Evolutionary conservation across 2,797 vertebrate genomes (phyloP), one percentile per base, ranked within the genome.

Genomic region (Mus spretus): DNA sequence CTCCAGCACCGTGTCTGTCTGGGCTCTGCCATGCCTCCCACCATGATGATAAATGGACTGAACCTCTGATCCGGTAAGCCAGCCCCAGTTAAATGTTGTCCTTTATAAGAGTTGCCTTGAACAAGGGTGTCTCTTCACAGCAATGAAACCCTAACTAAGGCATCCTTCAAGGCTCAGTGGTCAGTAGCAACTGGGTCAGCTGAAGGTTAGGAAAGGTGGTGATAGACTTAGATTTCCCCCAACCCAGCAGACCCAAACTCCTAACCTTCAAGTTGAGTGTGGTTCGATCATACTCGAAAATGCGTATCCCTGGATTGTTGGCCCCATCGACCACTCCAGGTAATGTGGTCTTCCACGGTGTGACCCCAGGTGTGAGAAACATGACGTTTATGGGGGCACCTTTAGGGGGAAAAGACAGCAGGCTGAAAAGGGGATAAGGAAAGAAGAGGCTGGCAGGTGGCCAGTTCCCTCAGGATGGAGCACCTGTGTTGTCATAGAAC

Each of bases 331-430:
- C 90, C 12, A 99, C 99, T 63, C 99, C 99, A n/a, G 99, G 99
- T 74, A 99, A 98, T 0, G 99, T 99, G 81, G 99, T 99, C 98
- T 99, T 99, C 99, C 99, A 99, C 0, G 99, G 99, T 63, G 99
- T 99, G 96, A 99, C 98, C 44, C 99, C 99, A 15, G 99, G 99
- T 70, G 98, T 98, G 96, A 99, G 98, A 98, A 99, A 99, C 98
- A 99, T 99, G 28, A 98, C 96, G 37, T 98, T 99, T 95, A 99
- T 98, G 17, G 99, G 99, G 93, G 96, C 86, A 81, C 98, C 99
- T 99, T 97, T 63, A 57, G 78, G 37, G 93, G 91, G 97, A 97
- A 96, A 55, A 98, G 14, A 89, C 78, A 95, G 77, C 89, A 6
- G 40, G 34, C 34, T 96, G 67, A 93, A 85, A 37, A 72, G 4